phyloP scores from a whole-genome alignment of 2,888 invertebrate species.

The Celastrina argiolus region DNA sequence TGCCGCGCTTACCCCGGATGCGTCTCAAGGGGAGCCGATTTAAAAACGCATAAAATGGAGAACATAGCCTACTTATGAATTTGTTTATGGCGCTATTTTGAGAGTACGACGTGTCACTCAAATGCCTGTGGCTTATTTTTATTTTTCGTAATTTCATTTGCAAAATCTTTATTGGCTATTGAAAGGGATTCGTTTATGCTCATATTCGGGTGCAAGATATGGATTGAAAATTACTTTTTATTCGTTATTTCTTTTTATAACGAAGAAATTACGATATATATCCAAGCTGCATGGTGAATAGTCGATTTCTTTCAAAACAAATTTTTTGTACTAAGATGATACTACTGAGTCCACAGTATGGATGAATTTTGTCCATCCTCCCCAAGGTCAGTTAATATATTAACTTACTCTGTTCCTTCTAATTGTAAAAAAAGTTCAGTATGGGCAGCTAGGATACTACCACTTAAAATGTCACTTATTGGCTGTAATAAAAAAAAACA shows the following conservation, averaged over 20 bases:
- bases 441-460: too few species aligned
- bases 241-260: not conserved
- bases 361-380: not conserved
- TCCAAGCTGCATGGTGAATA: too few species aligned
- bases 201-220: not conserved
- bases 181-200: not conserved
- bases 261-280: too few species aligned
- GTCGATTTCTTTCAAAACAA: too few species aligned
- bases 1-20: constrained; percentile 59
- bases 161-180: constrained; percentile 47
- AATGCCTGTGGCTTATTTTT: constrained; percentile 53
- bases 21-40: constrained; percentile 57
- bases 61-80: constrained; percentile 75
- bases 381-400: not conserved
- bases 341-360: too few species aligned
- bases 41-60: constrained; percentile 72
- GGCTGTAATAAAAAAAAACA: too few species aligned
- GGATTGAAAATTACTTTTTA: not conserved
- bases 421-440: too few species aligned
- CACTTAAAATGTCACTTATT: too few species aligned
- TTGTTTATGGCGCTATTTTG: constrained; percentile 73
- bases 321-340: too few species aligned
- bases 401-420: too few species aligned
- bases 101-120: constrained; percentile 44
- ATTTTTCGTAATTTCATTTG: constrained; percentile 61